A percentile compares a stretch with the other conserved stretches of the same genome.
Evolutionary conservation across 1,140 invertebrate genomes (phyloP).

Genomic region (Drosophila equinoxialis): DNA sequence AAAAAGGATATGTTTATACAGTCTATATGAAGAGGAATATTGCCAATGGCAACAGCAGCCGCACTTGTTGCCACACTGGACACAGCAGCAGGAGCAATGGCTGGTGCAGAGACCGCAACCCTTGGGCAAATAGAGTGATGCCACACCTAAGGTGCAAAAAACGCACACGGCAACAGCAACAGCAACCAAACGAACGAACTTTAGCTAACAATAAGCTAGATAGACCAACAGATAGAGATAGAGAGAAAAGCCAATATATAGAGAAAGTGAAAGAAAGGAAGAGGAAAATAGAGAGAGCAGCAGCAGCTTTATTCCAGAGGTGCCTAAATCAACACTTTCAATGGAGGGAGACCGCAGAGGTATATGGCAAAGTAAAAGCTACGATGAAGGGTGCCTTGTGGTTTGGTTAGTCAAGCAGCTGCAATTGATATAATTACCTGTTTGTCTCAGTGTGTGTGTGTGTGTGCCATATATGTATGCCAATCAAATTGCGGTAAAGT

Average conservation of each 20-base stretch:
- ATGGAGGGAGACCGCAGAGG: conserved; percentile 3
- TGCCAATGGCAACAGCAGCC: background rate
- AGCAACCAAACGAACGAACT: conserved; percentile 16
- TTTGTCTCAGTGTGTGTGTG: background rate
- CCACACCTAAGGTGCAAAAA: conserved; percentile 18
- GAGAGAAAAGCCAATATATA: background rate
- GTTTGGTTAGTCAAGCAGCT: conserved; percentile 21
- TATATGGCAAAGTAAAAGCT: background rate
- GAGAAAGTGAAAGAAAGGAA: background rate
- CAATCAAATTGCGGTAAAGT: conserved; percentile 43
- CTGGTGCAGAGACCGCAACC: background rate
- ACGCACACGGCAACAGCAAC: conserved; percentile 25
- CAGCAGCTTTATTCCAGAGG: conserved; percentile 10
- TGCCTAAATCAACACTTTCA: conserved; percentile 53
- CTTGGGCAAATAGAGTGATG: conserved; percentile 8
- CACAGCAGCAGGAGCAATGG: background rate
- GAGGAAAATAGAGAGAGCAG: background rate
- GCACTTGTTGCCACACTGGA: conserved; percentile 4
- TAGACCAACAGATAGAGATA: background rate
- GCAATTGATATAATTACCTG: conserved; percentile 42
- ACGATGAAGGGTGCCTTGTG: background rate
- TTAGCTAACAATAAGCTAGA: conserved; percentile 10
- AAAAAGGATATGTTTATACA: too few relatives aligned
- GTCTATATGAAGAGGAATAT: background rate
- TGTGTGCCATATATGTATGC: background rate